Evolutionary conservation across 1,140 invertebrate species (phyloP).

Genomic region (Yoshiicerus persimilis): DNA sequence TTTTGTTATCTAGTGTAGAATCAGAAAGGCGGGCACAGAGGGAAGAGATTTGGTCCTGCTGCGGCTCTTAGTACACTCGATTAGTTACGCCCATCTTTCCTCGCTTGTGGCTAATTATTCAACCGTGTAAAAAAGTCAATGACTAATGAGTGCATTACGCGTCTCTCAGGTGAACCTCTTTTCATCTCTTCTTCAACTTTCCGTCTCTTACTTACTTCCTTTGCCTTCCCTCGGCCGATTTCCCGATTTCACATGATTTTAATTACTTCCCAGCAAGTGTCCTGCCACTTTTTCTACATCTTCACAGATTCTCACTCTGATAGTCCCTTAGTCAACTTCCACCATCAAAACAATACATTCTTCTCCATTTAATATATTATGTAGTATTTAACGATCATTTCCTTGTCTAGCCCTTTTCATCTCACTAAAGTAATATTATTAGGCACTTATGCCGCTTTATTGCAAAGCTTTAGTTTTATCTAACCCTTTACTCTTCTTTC

Average conservation of each 20-base stretch:
- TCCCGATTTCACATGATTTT: conserved; percentile 45
- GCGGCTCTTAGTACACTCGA: conserved; percentile 44
- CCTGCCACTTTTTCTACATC: conserved; percentile 30
- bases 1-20: background rate
- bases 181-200: background rate
- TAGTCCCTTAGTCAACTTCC: background rate
- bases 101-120: conserved; percentile 46
- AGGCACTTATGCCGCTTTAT: background rate
- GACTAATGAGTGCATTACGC: conserved; percentile 43
- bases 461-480: background rate
- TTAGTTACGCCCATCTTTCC: conserved; percentile 46
- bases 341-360: background rate
- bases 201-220: background rate
- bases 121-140: conserved; percentile 42
- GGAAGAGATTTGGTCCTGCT: conserved; percentile 41
- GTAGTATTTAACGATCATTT: background rate
- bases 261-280: conserved; percentile 48
- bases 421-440: background rate
- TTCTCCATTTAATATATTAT: background rate
- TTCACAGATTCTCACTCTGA: conserved; percentile 12
- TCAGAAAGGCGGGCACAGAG: conserved; percentile 30
- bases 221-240: conserved; percentile 29
- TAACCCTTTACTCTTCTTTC: background rate
- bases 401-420: no score
- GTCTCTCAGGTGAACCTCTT: conserved; percentile 23